phyloP scores from a whole-genome alignment of 2,113 vertebrate species.

The Thryonomys swinderianus region DNA sequence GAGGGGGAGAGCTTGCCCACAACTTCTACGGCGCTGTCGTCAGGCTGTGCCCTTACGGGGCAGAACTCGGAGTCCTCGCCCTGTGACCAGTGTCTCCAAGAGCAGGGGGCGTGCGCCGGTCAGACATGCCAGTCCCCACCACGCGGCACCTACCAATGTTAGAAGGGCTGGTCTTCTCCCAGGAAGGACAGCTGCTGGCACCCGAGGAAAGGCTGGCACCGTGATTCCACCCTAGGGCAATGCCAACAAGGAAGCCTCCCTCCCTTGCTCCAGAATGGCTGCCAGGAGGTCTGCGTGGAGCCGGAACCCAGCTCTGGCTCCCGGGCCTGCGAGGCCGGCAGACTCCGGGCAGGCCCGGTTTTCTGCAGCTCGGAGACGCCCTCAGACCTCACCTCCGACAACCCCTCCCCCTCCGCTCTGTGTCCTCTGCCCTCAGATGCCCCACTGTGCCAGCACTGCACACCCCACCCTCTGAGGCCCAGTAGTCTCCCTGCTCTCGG shows the following conservation, averaged over 20 bases:
- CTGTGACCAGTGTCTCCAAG: neutral
- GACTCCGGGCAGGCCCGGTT: neutral
- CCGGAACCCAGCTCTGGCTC: no score
- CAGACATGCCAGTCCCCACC: fast-evolving
- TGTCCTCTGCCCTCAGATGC: neutral
- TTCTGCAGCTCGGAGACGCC: neutral
- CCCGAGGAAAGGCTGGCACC: neutral
- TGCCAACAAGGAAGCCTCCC: neutral
- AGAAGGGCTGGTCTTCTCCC: neutral
- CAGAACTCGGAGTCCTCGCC: neutral
- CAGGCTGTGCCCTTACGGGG: neutral
- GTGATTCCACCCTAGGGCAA: neutral
- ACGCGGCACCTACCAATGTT: no score
- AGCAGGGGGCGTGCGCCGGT: neutral
- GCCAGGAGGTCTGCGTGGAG: no score
- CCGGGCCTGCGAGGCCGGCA: neutral
- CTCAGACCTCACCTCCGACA: no score
- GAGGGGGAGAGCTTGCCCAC: fast-evolving
- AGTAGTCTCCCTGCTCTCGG: neutral
- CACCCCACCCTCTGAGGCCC: neutral
- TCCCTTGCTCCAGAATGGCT: neutral
- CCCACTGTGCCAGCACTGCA: neutral
- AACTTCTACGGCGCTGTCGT: neutral
- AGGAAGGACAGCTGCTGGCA: neutral
- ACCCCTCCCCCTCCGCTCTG: neutral